phyloP scores from a whole-genome alignment of 2,113 vertebrate genomes.

The Hippocampus comes region DNA sequence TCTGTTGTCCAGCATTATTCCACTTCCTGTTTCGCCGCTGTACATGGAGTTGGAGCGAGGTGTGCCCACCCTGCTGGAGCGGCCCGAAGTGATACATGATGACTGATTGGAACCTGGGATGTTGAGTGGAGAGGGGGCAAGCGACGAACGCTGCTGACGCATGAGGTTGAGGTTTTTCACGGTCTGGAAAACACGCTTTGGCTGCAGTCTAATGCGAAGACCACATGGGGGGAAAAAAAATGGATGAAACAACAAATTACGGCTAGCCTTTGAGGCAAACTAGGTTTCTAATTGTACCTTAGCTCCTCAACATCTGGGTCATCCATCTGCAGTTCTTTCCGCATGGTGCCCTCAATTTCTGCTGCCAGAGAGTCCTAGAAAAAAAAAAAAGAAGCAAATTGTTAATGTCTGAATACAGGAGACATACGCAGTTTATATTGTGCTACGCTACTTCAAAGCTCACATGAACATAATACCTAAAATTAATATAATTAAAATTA shows the following conservation, averaged over 20 bases:
- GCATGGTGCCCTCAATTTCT: constrained; percentile 98
- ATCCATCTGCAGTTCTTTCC: constrained; percentile 93
- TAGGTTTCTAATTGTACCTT: constrained; percentile 51
- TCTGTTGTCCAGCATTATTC: constrained; percentile 85
- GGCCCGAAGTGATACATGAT: constrained; percentile 86
- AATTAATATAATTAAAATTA: neutral
- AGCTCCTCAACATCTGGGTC: constrained; percentile 86
- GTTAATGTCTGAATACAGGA: neutral
- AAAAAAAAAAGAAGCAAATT: neutral
- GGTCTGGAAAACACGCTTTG: constrained; percentile 91
- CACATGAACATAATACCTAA: neutral
- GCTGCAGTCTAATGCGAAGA: constrained; percentile 76
- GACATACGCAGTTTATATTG: neutral
- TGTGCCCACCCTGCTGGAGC: constrained; percentile 90
- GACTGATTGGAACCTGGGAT: constrained; percentile 98
- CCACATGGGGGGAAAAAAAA: constrained; percentile 10
- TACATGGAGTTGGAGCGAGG: constrained; percentile 85
- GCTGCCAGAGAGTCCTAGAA: constrained; percentile 93
- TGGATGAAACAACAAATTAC: neutral
- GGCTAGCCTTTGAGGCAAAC: neutral
- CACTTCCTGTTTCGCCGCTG: constrained; percentile 78
- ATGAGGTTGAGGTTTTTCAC: constrained; percentile 92
- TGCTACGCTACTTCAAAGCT: neutral
- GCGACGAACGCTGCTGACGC: constrained; percentile 83
- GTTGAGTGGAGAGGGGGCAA: constrained; percentile 88